Evolutionary conservation across 2,888 invertebrate species (phyloP).

Genomic region (Hermaeophaga mercurialis): DNA sequence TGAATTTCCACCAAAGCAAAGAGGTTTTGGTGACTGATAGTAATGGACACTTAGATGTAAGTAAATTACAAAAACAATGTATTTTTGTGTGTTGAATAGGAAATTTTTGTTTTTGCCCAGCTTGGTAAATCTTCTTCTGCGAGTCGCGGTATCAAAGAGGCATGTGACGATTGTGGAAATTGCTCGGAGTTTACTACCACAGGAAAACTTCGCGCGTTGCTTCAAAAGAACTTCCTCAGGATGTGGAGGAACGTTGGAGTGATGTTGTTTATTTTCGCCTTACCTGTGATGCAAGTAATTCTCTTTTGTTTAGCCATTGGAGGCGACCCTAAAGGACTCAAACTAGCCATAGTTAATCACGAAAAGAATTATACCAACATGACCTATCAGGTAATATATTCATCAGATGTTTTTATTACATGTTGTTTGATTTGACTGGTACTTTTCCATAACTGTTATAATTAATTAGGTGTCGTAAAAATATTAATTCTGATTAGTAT

Average conservation of each 20-base stretch:
- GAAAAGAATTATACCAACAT: slow-evolving; percentile 62
- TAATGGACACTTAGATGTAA: slow-evolving; percentile 70
- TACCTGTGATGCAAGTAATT: slow-evolving; percentile 91
- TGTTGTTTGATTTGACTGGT: no score
- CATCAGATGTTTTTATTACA: no score
- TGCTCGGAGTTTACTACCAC: slow-evolving; percentile 74
- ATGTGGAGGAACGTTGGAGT: slow-evolving; percentile 94
- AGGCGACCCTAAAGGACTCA: slow-evolving; percentile 81
- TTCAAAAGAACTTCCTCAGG: slow-evolving; percentile 86
- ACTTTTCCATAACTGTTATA: no score
- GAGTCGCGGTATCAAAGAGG: slow-evolving; percentile 56
- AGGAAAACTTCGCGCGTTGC: slow-evolving; percentile 82
- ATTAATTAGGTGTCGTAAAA: no score
- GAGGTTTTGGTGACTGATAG: slow-evolving; percentile 81
- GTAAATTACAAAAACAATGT: slow-evolving; percentile 35
- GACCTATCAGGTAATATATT: slow-evolving; percentile 24
- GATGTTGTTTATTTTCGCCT: slow-evolving; percentile 90
- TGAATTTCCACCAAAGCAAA: slow-evolving; percentile 91
- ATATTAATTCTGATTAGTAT: no score
- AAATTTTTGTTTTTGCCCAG: slow-evolving; percentile 32
- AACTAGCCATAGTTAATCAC: slow-evolving; percentile 77
- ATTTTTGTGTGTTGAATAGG: no score
- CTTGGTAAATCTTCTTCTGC: slow-evolving; percentile 39
- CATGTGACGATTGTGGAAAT: slow-evolving; percentile 61
- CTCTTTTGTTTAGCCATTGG: slow-evolving; percentile 93